Evolutionary conservation across 2,113 vertebrate species (phyloP).

Genomic region (Meriones unguiculatus): DNA sequence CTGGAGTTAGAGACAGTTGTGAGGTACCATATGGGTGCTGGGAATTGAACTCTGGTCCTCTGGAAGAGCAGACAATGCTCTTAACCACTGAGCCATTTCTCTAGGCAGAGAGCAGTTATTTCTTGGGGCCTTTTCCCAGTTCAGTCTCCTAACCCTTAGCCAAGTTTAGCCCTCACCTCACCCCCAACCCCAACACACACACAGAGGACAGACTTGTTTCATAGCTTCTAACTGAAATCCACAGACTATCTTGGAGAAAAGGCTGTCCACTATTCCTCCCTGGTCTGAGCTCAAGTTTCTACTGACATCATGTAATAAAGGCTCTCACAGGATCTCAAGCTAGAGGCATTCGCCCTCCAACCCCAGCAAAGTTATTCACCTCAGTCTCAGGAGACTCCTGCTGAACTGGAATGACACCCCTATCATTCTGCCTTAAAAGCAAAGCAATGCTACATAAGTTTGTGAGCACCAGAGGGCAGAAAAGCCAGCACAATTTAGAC

Average conservation of each 20-base stretch:
- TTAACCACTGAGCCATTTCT: too few species aligned
- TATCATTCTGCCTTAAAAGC: background rate
- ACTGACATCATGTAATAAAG: background rate
- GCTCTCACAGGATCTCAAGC: background rate
- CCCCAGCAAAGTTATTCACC: constrained; percentile 17
- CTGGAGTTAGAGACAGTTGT: too few species aligned
- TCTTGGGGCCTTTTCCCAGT: background rate
- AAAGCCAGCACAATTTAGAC: background rate
- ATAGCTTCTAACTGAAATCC: constrained; percentile 31
- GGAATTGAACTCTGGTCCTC: too few species aligned
- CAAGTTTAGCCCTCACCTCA: background rate
- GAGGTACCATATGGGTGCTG: too few species aligned
- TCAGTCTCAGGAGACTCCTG: background rate
- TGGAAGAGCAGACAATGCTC: too few species aligned
- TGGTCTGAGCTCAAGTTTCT: background rate
- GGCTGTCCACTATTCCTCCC: background rate
- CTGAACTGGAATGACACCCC: background rate
- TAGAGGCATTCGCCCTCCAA: constrained; percentile 51
- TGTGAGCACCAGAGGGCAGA: background rate
- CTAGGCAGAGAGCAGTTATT: background rate
- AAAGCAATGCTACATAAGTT: background rate
- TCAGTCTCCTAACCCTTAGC: constrained; percentile 67
- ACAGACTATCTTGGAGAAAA: background rate
- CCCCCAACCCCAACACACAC: background rate
- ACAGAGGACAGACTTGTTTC: constrained; percentile 18